phyloP scores from a whole-genome alignment of 1,140 invertebrate species.

The Trichoplusia ni region DNA sequence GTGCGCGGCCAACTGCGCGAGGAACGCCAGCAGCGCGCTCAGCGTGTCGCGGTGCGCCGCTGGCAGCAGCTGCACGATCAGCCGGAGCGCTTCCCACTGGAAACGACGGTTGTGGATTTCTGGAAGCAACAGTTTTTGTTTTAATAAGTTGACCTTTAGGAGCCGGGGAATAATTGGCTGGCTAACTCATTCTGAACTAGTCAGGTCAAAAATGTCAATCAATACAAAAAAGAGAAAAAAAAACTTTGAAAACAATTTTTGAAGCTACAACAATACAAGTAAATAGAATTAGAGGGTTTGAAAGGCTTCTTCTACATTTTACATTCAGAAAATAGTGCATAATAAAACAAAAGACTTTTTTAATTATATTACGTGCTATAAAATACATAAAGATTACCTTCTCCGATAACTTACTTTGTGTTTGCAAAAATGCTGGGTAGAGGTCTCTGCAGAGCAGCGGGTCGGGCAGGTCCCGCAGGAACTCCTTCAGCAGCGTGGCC shows the following conservation, averaged over 20 bases:
- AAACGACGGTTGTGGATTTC: conserved; percentile 90
- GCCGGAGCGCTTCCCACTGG: conserved; percentile 91
- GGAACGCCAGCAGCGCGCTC: conserved; percentile 89
- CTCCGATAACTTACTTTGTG: conserved; percentile 88
- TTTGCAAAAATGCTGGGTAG: conserved; percentile 94
- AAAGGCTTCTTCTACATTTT: no score
- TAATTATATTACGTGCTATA: no score
- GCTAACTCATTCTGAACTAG: no score
- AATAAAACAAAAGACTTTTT: no score
- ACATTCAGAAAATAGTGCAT: no score
- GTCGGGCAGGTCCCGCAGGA: conserved; percentile 95
- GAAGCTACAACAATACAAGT: no score
- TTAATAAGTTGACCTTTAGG: not conserved
- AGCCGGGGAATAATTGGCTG: no score
- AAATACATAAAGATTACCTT: no score
- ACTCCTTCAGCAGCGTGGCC: conserved; percentile 95
- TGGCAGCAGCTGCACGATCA: conserved; percentile 93
- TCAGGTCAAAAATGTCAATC: no score
- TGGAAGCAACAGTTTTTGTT: conserved; percentile 54
- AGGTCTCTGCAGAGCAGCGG: conserved; percentile 94
- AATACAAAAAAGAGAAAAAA: no score
- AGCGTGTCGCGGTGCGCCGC: conserved; percentile 94
- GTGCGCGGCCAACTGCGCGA: conserved; percentile 89
- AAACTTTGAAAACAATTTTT: no score
- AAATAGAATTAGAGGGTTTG: no score